Conservation (phyloP, 2,888 invertebrate species). For the Fragum whitleyi region DNA sequence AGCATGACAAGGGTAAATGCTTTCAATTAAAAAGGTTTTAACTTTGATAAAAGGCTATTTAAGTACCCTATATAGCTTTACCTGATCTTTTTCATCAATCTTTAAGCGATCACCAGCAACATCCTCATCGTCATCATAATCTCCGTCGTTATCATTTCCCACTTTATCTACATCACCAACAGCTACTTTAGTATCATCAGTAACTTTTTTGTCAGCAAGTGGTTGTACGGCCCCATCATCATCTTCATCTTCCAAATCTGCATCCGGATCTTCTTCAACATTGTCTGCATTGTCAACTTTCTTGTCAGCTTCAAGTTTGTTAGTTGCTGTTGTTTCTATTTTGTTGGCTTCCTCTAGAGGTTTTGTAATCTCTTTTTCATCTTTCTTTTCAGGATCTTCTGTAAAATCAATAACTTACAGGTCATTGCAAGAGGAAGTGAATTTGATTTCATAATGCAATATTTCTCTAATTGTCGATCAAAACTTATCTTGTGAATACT, state of each 20-base stretch:
- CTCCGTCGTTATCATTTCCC: background rate
- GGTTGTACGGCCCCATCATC: background rate
- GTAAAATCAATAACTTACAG: background rate
- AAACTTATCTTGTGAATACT: background rate
- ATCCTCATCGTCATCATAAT: slow-evolving; percentile 4
- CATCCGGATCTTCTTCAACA: background rate
- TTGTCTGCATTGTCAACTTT: slow-evolving; percentile 4
- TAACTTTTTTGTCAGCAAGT: background rate
- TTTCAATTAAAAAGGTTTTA: too few species aligned
- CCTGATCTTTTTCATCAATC: background rate
- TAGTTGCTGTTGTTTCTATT: background rate
- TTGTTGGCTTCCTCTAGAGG: background rate
- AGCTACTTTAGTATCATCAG: background rate
- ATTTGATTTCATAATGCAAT: too few species aligned
- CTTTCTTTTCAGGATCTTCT: background rate
- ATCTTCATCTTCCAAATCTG: slow-evolving; percentile 18
- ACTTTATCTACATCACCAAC: slow-evolving; percentile 5
- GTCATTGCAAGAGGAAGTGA: too few species aligned
- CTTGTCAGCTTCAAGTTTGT: slow-evolving; percentile 7
- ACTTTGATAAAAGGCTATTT: too few species aligned
- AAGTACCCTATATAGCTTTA: background rate
- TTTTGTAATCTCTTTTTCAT: background rate
- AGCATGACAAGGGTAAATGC: too few species aligned
- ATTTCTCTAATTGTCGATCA: background rate
- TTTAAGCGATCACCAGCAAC: background rate